These are phyloP conservation scores for Mustelus asterias DNA, from an alignment of 2,113 vertebrate species.

Conservation along the genomic window DNA sequence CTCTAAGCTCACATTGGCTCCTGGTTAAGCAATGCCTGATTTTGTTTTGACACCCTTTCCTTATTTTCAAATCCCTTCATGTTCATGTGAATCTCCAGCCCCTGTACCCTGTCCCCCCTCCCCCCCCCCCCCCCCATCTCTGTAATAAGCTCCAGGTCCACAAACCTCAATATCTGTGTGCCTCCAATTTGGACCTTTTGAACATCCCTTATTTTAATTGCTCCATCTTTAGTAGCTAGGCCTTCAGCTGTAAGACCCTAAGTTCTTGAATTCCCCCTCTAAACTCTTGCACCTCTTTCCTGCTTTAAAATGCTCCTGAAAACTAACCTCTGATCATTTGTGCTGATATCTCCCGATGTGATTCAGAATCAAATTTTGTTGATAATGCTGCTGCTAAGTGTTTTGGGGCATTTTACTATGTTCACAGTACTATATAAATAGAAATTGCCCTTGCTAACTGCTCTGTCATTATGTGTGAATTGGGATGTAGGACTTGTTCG, in stretches of 20 bases:
- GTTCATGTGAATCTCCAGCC: too few species aligned
- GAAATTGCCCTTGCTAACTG: neutral
- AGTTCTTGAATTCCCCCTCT: neutral
- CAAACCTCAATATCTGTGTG: neutral
- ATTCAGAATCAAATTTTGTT: neutral
- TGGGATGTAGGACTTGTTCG: neutral
- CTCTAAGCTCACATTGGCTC: too few species aligned
- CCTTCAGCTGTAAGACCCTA: neutral
- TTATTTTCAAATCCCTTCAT: too few species aligned
- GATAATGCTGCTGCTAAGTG: neutral
- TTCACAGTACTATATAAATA: too few species aligned
- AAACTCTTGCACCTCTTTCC: neutral
- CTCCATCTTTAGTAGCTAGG: neutral
- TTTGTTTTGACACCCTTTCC: too few species aligned
- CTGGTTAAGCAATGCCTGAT: too few species aligned
- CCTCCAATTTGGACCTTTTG: neutral
- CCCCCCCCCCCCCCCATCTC: too few species aligned
- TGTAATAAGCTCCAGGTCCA: neutral
- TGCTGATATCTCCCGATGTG: neutral
- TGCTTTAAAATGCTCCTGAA: neutral
- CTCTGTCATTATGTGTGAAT: neutral
- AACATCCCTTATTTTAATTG: neutral
- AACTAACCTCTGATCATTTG: neutral
- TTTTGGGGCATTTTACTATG: too few species aligned
- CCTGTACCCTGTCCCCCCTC: too few species aligned